phyloP scores from a whole-genome alignment of 2,797 vertebrate species.

The Microctenopoma steveboyesi region DNA sequence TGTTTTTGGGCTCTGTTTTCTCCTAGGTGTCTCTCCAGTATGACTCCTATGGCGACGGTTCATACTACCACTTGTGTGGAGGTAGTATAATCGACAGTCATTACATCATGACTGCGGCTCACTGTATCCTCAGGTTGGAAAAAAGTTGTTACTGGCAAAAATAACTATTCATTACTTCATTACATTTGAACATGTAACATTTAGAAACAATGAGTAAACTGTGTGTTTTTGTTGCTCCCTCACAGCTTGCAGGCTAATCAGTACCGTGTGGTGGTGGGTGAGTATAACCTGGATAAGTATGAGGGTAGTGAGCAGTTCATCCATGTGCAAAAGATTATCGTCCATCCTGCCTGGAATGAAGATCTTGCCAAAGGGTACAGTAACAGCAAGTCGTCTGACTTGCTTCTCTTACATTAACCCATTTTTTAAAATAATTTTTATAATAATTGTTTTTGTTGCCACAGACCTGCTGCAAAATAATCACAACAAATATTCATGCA shows the following conservation, averaged over 20 bases:
- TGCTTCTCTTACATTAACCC: background rate
- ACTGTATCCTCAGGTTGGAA: slow-evolving; percentile 75
- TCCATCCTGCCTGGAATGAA: slow-evolving; percentile 74
- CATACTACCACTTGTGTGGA: slow-evolving; percentile 70
- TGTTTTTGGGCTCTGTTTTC: slow-evolving; percentile 12
- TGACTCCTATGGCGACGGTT: slow-evolving; percentile 49
- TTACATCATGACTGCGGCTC: slow-evolving; percentile 78
- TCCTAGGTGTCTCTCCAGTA: slow-evolving; percentile 73
- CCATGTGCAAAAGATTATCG: slow-evolving; percentile 48
- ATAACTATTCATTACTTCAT: background rate
- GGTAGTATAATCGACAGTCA: slow-evolving; percentile 46
- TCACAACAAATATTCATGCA: background rate
- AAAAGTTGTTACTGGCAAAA: background rate
- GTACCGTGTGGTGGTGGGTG: slow-evolving; percentile 71
- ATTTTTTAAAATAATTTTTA: background rate
- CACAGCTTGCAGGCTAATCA: slow-evolving; percentile 48
- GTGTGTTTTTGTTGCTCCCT: slow-evolving; percentile 5
- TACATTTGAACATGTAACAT: background rate
- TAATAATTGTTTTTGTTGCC: background rate
- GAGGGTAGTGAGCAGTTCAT: slow-evolving; percentile 72
- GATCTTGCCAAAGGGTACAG: slow-evolving; percentile 71
- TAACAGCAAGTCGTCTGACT: background rate
- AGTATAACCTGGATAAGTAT: slow-evolving; percentile 65
- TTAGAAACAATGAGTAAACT: background rate
- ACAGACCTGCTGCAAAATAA: background rate